Evolutionary conservation across 2,113 vertebrate species (phyloP), one percentile per base, ranked within the genome.

Genomic region (Seriola rivoliana): DNA sequence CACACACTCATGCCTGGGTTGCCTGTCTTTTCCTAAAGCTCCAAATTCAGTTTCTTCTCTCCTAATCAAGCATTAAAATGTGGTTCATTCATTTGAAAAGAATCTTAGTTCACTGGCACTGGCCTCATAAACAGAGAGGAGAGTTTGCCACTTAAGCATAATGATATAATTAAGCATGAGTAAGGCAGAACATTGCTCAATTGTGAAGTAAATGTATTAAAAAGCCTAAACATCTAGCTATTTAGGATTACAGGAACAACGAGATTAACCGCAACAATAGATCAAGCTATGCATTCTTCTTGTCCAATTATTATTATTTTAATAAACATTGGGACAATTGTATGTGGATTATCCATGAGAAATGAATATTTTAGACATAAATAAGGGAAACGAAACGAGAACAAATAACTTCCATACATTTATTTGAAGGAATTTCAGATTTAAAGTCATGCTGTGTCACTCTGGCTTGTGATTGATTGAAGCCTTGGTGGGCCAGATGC

Each of bases 211-310:
- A 89, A 91, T 80, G 79, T 48, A 88, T 88, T 87, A 74, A 85
- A 85, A 67, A 76, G 86, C 72, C 58, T 78, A 84, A 89, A 89
- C 86, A 90, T 87, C 76, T 36, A 72, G 77, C 73, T 72, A 75
- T 87, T 82, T 92, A 57, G 91, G 90, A 94, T 94, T 92, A 91
- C 80, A 87, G 79, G 75, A 86, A 80, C 85, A 94, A 89, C 87
- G 75, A 89, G 90, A 90, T 94, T 87, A 87, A 64, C 81, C 5
- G 52, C 46, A 75, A 91, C 83, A 92, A 88, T 81, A 73, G 83
- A 79, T 81, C 14, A 70, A 75, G 75, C 62, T 72, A 77, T 88
- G 71, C 73, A 79, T 92, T 86, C 40, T 84, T 71, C 57, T 69
- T 71, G 9, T 34, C 70, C 58, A 52, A 58, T 82, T 54, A 80